These are phyloP conservation scores for Trissolcus brochymenae DNA, from an alignment of 2,888 invertebrate genomes.

Conservation along the genomic window DNA sequence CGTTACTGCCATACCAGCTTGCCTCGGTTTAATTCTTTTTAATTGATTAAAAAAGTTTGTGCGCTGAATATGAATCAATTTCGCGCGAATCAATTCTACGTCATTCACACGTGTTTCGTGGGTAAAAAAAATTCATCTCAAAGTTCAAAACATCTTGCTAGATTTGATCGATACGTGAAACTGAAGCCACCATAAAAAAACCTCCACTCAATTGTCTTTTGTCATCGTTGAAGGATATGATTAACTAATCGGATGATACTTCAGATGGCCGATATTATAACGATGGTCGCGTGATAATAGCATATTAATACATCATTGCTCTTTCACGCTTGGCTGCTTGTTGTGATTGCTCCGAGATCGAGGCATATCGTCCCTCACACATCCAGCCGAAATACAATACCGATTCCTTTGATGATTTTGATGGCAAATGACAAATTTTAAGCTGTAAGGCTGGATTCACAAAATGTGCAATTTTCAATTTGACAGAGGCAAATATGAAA, in stretches of 20 bases:
- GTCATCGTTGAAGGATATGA: constrained; percentile 62
- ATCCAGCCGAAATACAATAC: constrained; percentile 16
- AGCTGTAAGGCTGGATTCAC: too few species aligned
- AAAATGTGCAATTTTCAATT: too few species aligned
- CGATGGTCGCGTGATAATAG: constrained; percentile 71
- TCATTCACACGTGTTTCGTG: neutral
- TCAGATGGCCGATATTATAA: constrained; percentile 66
- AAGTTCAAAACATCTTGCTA: neutral
- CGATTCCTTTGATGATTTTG: too few species aligned
- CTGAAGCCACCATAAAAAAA: neutral
- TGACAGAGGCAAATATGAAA: too few species aligned
- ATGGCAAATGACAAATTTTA: too few species aligned
- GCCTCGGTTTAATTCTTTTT: neutral
- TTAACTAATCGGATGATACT: constrained; percentile 64
- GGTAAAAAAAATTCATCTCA: neutral
- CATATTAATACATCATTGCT: constrained; percentile 74
- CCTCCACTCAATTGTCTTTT: constrained; percentile 24
- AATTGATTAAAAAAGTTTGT: neutral
- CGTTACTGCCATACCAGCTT: too few species aligned
- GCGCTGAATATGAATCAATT: constrained; percentile 1
- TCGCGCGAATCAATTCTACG: neutral
- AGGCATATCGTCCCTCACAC: constrained; percentile 19
- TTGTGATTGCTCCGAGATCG: constrained; percentile 66
- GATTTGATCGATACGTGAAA: constrained; percentile 36
- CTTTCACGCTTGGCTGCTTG: constrained; percentile 66